Base-by-base conservation (phyloP, 2,113 vertebrate species). In the Grus americana region DNA sequence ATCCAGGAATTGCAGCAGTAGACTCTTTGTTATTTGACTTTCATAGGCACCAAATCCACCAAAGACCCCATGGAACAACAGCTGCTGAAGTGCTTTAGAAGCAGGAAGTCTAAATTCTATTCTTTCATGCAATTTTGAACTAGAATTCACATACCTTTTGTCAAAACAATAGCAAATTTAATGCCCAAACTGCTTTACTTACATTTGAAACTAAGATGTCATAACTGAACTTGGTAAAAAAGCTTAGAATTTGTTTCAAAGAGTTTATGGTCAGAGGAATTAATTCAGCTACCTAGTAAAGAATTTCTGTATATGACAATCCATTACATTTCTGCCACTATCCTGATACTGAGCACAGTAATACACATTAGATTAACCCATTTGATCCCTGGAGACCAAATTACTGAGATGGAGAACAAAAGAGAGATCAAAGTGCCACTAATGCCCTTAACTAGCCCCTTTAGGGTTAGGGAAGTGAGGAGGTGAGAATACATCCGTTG, bases 401-500 rank as follows among this genome's bases (percentile, higher is more conserved):
- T 85, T 87, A 94, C 78, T 40, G 73, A 68, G 78, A 79, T 11
- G 52, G 38, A 82, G 85, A 95, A 90, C 58, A 95, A 93, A 93
- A 73, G 70, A 78, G 59, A 96, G 82, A 96, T 88, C 92, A 95
- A 92, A 94, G 81, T 49, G 84, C 81, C 84, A 79, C 87, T 85
- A 91, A 90, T 62, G 87, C 80, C 91, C 86, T 94, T 91, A 95
- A 87, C 86, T 34, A 84, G 70, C 24, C 74, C 90, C 84, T 94
- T 91, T 36, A 68, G 81, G 87, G 87, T 80, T 50, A 74, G 79
- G 86, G 92, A 95, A 96, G 78, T n/a, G 88, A 86, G 0, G 12
- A 93, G 76, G 71, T 90, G 90, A 81, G 93, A 95, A 91, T 6
- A 79, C 40, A 86, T 65, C 73, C 19, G 23, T 81, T 78, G 70